A percentile compares a stretch with the other conserved stretches of the same genome.
Evolutionary conservation across 1,140 invertebrate genomes (phyloP).

Genomic region (Melitaea cinxia): DNA sequence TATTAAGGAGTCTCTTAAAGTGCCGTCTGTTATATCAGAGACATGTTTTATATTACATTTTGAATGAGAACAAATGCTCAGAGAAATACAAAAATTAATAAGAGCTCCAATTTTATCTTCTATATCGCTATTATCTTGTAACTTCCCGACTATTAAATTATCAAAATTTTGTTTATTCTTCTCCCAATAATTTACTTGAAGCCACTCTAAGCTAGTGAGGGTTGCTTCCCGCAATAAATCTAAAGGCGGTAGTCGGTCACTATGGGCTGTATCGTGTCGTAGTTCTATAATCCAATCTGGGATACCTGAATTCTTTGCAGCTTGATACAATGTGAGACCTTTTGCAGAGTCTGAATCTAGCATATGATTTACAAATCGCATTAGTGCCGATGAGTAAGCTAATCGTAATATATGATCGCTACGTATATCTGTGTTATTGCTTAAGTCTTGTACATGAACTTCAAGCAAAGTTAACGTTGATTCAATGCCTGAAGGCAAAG

Average conservation of each 20-base stretch:
- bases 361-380: slow-evolving; percentile 85
- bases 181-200: slow-evolving; percentile 82
- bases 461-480: slow-evolving; percentile 85
- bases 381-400: slow-evolving; percentile 84
- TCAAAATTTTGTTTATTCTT: slow-evolving; percentile 60
- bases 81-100: slow-evolving; percentile 63
- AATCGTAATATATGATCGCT: slow-evolving; percentile 80
- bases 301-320: slow-evolving; percentile 82
- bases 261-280: slow-evolving; percentile 86
- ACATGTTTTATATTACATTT: slow-evolving; percentile 64
- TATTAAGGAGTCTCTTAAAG: slow-evolving; percentile 61
- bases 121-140: slow-evolving; percentile 33
- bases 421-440: slow-evolving; percentile 29
- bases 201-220: slow-evolving; percentile 82
- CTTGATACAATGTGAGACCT: slow-evolving; percentile 81
- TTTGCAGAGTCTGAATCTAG: slow-evolving; percentile 79
- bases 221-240: slow-evolving; percentile 81
- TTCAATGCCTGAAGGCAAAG: slow-evolving; percentile 86
- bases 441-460: slow-evolving; percentile 73
- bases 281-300: slow-evolving; percentile 86
- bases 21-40: slow-evolving; percentile 59
- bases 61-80: slow-evolving; percentile 65
- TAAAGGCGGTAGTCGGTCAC: slow-evolving; percentile 82
- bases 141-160: slow-evolving; percentile 52
- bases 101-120: slow-evolving; percentile 53